These are phyloP conservation scores for Penaeus monodon DNA, from an alignment of 2,888 invertebrate species.

Conservation along the genomic window DNA sequence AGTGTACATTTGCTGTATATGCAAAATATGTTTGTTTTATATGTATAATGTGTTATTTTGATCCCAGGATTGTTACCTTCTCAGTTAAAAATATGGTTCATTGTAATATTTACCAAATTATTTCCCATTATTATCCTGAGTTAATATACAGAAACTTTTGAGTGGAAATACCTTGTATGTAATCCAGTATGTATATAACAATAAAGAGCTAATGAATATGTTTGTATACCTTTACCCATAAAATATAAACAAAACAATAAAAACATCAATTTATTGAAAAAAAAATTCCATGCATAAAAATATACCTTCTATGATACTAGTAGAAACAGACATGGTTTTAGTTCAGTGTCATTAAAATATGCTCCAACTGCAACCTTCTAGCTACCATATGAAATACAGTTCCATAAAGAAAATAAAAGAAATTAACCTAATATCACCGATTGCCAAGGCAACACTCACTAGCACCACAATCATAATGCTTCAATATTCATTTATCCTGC, in stretches of 20 bases:
- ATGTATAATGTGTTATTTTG: slow-evolving; percentile 2
- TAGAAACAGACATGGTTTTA: too few species aligned
- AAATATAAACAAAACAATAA: neutral
- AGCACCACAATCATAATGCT: too few species aligned
- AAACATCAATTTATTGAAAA: too few species aligned
- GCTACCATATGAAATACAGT: too few species aligned
- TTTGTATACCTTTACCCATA: neutral
- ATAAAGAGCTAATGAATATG: neutral
- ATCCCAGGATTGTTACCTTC: neutral
- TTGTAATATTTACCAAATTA: neutral
- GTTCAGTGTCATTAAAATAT: too few species aligned
- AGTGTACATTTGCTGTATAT: slow-evolving; percentile 20
- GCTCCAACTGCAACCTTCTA: too few species aligned
- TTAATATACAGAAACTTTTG: neutral
- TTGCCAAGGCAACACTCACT: too few species aligned
- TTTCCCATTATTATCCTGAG: neutral
- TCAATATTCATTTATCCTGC: too few species aligned
- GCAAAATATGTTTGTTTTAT: slow-evolving; percentile 4
- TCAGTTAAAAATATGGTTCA: neutral
- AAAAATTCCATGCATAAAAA: too few species aligned
- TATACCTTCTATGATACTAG: too few species aligned
- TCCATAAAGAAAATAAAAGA: too few species aligned
- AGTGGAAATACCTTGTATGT: slow-evolving; percentile 2
- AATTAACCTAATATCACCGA: too few species aligned
- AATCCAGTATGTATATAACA: slow-evolving; percentile 13